Evolutionary conservation across 1,140 invertebrate species (phyloP).

Genomic region (Atopsyche davidsoni): DNA sequence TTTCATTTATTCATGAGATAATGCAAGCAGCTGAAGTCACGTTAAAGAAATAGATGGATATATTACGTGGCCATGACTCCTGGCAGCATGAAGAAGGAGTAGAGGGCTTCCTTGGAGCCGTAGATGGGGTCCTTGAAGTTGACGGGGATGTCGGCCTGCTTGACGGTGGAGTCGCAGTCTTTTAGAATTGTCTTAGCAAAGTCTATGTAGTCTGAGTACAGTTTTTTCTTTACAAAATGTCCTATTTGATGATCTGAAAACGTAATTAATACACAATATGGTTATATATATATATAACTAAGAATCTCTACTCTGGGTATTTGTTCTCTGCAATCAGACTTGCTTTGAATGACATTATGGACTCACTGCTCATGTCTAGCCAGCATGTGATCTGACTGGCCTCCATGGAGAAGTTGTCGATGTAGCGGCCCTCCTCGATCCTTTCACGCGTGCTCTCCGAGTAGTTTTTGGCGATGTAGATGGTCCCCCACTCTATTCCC

Average conservation of each 20-base stretch:
- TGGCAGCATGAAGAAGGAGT: conserved; percentile 70
- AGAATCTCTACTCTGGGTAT: not conserved
- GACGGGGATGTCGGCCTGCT: conserved; percentile 53
- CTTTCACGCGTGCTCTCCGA: conserved; percentile 56
- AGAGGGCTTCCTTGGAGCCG: conserved; percentile 58
- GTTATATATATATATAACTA: not conserved
- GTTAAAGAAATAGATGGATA: conserved; percentile 24
- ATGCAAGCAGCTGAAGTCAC: no score
- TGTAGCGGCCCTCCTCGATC: conserved; percentile 49
- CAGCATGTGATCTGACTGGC: conserved; percentile 43
- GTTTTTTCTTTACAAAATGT: conserved; percentile 53
- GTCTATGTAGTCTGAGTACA: conserved; percentile 57
- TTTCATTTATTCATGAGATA: conserved; percentile 10
- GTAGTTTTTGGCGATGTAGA: conserved; percentile 72
- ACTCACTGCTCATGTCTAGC: conserved; percentile 66
- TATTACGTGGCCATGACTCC: conserved; percentile 68
- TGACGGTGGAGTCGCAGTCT: conserved; percentile 53
- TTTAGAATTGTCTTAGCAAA: conserved; percentile 51
- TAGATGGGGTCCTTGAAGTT: conserved; percentile 66
- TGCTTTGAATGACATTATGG: not conserved
- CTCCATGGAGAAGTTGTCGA: conserved; percentile 34
- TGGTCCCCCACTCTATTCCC: conserved; percentile 61
- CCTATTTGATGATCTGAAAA: conserved; percentile 67
- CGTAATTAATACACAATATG: not conserved
- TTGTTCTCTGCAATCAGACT: not conserved